Conservation (phyloP, 23 tunicate species). For the Halocynthia roretzi region DNA sequence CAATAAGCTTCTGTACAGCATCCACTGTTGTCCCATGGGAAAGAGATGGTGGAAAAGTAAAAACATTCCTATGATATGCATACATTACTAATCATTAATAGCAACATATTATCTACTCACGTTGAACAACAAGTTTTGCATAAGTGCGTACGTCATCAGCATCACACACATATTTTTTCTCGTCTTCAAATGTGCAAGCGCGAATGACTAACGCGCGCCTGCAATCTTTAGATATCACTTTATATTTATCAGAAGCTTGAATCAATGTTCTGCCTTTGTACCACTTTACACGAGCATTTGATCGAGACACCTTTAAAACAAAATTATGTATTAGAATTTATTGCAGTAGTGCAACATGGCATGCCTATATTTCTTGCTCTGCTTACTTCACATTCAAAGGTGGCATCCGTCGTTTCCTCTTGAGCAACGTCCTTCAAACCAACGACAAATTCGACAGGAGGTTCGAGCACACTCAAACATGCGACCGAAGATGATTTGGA, state of each 20-base stretch:
- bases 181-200: conserved; percentile 24
- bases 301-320: conserved; percentile 5
- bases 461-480: conserved; percentile 21
- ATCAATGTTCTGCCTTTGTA: conserved; percentile 19
- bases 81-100: too few relatives aligned
- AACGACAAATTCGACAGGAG: conserved; percentile 29
- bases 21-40: too few relatives aligned
- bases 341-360: too few relatives aligned
- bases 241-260: conserved; percentile 12
- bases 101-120: conserved; percentile 5
- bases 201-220: conserved; percentile 12
- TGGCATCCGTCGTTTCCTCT: conserved; percentile 22
- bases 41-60: too few relatives aligned
- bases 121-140: conserved; percentile 18
- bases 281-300: conserved; percentile 31
- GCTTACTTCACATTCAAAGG: conserved; percentile 15
- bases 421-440: conserved; percentile 16
- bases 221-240: conserved; percentile 7
- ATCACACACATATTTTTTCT: conserved; percentile 31
- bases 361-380: neutral
- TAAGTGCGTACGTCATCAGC: conserved; percentile 29
- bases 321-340: too few relatives aligned
- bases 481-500: conserved; percentile 10
- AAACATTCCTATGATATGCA: too few relatives aligned
- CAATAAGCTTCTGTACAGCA: too few relatives aligned